Conservation (phyloP, 2,113 vertebrate species). For the Parus major region DNA sequence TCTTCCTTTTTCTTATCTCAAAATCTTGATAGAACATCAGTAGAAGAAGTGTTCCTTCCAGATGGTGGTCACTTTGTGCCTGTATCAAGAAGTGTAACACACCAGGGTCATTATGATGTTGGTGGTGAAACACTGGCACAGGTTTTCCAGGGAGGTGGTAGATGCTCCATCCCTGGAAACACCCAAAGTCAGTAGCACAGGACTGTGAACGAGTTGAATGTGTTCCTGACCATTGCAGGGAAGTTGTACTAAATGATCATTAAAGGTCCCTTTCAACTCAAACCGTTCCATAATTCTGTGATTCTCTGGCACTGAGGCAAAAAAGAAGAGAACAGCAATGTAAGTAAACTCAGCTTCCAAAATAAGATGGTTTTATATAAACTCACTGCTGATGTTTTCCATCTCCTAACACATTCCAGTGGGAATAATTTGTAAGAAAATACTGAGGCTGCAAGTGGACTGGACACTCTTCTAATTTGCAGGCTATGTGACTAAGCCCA, state of each 20-base stretch:
- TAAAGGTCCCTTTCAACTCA: background rate
- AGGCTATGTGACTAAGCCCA: background rate
- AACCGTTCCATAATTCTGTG: background rate
- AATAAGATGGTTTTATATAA: background rate
- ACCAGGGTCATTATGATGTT: fast-evolving
- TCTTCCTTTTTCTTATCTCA: background rate
- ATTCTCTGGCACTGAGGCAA: background rate
- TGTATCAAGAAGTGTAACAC: background rate
- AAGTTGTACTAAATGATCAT: background rate
- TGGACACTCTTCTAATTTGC: background rate
- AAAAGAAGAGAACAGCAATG: background rate
- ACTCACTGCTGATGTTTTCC: background rate
- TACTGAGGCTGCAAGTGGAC: background rate
- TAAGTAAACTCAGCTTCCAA: background rate
- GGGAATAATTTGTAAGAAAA: background rate
- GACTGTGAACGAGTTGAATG: background rate
- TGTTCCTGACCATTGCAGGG: too few relatives aligned
- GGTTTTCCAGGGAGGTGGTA: background rate
- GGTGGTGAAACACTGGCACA: background rate
- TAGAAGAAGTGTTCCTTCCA: background rate
- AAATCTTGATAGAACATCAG: background rate
- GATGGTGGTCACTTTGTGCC: background rate
- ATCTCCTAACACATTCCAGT: background rate
- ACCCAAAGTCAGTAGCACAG: background rate
- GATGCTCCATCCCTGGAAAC: background rate